Conservation (phyloP, 2,797 vertebrate species). For the Champsocephalus gunnari region DNA sequence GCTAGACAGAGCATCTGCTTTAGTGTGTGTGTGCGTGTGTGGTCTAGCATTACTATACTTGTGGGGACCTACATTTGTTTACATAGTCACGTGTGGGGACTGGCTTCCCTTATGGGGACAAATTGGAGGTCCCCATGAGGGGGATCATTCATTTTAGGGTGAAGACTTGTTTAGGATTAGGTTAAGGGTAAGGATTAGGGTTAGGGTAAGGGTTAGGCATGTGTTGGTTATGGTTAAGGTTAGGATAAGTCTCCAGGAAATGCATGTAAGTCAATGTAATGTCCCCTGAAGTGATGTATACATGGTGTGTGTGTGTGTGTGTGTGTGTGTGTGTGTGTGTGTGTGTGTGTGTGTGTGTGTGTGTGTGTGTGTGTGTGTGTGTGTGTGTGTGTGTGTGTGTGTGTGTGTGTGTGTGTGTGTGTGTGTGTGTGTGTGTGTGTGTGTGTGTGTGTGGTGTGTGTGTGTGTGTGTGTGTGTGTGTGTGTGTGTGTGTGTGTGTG, state of each 20-base stretch:
- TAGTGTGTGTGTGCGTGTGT: neutral
- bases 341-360: neutral
- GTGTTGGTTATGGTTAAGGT: no score
- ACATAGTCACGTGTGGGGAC: no score
- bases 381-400: constrained; percentile 11
- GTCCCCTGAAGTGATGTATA: neutral
- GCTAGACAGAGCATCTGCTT: constrained; percentile 20
- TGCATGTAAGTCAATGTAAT: no score
- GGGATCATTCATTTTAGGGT: no score
- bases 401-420: neutral
- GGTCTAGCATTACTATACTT: neutral
- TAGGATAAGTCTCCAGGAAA: no score
- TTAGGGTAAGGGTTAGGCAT: no score
- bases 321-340: constrained; percentile 11
- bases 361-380: neutral
- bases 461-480: constrained; percentile 12
- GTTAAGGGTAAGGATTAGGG: no score
- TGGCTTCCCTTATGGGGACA: no score
- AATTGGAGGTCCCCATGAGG: no score
- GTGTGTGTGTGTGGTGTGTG: neutral
- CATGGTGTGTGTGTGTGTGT: neutral
- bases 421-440: neutral
- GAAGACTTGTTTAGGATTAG: no score
- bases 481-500: neutral
- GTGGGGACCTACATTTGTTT: no score